Evolutionary conservation across 2,113 vertebrate genomes (phyloP).

Genomic region (Notechis scutatus): DNA sequence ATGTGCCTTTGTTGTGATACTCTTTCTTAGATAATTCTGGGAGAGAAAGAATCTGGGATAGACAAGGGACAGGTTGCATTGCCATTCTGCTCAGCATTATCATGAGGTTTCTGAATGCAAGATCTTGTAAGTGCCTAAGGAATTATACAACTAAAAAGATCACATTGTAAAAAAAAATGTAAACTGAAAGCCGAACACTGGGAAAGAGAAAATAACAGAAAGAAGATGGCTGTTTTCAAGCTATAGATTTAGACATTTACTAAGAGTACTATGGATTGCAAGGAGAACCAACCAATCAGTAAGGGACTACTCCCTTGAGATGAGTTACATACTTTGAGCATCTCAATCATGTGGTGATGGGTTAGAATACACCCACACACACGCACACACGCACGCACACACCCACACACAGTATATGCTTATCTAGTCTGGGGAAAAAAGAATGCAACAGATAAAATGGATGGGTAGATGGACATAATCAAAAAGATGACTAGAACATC

Average conservation of each 20-base stretch:
- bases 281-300: neutral
- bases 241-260: neutral
- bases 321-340: neutral
- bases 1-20: neutral
- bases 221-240: neutral
- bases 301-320: neutral
- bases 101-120: neutral
- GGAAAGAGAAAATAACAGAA: neutral
- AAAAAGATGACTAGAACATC: neutral
- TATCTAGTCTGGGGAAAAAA: neutral
- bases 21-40: neutral
- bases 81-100: neutral
- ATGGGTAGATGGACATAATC: neutral
- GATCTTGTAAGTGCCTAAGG: neutral
- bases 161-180: neutral
- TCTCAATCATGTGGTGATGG: neutral
- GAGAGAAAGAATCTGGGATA: neutral
- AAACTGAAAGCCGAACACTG: neutral
- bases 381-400: too few species aligned
- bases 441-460: neutral
- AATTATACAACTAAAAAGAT: neutral
- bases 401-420: too few species aligned
- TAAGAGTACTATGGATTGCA: neutral
- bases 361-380: neutral
- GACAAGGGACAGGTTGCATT: neutral